phyloP scores from a whole-genome alignment of 2,888 invertebrate genomes.

The Tetragonisca angustula region DNA sequence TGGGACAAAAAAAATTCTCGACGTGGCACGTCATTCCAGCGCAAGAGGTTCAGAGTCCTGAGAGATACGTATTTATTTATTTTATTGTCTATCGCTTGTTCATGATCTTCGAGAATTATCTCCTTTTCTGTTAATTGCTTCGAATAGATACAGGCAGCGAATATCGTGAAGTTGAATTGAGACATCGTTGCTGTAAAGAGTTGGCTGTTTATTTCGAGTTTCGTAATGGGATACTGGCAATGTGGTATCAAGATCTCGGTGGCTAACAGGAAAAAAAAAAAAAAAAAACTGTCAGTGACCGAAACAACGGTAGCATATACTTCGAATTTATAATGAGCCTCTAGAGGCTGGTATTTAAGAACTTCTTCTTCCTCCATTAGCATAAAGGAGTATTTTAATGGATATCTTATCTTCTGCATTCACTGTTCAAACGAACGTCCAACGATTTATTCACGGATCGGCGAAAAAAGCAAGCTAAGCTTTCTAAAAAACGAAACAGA shows the following conservation, averaged over 20 bases:
- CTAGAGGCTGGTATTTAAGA: constrained; percentile 10
- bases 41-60: no score
- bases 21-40: no score
- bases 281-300: neutral
- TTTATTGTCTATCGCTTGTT: neutral
- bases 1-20: no score
- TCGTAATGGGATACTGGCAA: neutral
- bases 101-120: neutral
- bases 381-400: constrained; percentile 12
- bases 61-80: neutral
- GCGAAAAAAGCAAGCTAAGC: no score
- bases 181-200: neutral
- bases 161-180: neutral
- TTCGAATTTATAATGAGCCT: constrained; percentile 16
- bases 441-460: neutral
- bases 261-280: neutral
- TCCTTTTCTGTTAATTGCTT: neutral
- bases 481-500: neutral
- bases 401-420: neutral
- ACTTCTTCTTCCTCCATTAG: neutral
- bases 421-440: neutral
- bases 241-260: neutral
- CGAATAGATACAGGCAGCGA: neutral
- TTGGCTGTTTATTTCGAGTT: neutral
- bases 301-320: constrained; percentile 13